A percentile compares a stretch with the other conserved stretches of the same genome.
Conservation (phyloP, 1,140 invertebrate species). For the Dufourea novaeangliae region DNA sequence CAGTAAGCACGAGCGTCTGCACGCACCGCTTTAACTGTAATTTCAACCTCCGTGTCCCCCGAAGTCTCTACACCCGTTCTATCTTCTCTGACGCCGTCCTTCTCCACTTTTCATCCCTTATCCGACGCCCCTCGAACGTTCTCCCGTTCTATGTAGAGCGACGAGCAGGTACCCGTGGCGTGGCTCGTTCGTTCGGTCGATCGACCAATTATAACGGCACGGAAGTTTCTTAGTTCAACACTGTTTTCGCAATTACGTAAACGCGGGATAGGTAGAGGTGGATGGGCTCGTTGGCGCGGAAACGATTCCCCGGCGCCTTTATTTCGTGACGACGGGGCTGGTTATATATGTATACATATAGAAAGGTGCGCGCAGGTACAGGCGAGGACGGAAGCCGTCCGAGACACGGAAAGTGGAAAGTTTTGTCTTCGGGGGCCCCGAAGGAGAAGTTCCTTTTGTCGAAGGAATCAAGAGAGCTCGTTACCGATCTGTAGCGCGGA, state of each 20-base stretch:
- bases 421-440: constrained; percentile 6
- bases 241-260: constrained; percentile 47
- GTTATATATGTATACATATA: too few species aligned
- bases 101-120: background rate
- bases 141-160: too few species aligned
- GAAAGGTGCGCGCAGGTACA: background rate
- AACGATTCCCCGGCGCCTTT: background rate
- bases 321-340: background rate
- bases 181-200: constrained; percentile 5
- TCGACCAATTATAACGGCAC: constrained; percentile 38
- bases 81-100: too few species aligned
- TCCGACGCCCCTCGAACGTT: background rate
- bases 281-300: background rate
- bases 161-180: too few species aligned
- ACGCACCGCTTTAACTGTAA: constrained; percentile 41
- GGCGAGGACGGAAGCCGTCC: background rate
- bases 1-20: constrained; percentile 22
- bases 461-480: constrained; percentile 37
- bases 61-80: background rate
- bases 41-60: background rate
- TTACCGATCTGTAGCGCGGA: constrained; percentile 33
- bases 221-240: constrained; percentile 17
- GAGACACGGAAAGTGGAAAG: constrained; percentile 8
- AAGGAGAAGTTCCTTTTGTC: constrained; percentile 36
- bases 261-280: background rate